Evolutionary conservation across 2,797 vertebrate genomes (phyloP), one percentile per base, ranked within the genome.

Genomic region (Acipenser transmontanus): DNA sequence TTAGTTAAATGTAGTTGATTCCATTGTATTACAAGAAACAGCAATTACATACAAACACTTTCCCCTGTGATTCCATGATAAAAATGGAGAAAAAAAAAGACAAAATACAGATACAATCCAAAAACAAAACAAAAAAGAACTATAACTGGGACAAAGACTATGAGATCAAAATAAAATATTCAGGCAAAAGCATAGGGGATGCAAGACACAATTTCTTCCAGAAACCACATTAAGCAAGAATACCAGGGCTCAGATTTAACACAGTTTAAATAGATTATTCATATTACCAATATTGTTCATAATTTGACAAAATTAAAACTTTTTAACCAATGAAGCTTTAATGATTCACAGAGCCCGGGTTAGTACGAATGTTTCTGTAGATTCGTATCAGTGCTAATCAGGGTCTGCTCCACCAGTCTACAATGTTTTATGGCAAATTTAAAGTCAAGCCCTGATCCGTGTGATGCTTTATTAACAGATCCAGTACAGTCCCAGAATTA

Each of bases 401-500:
- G 10, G 47, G 12, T 51, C 54, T 50, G 8, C 61, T 14, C 54
- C 47, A 52, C 8, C 50, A 34, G 34, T 34, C 34, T 34, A 34
- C 34, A 34, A 34, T 34, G 34, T 48, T 61, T 52, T 63, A 54
- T 65, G 61, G 34, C 59, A 12, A 12, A 64, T 49, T 13, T 48
- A 68, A 59, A 20, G 48, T 54, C 70, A 49, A 50, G 63, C 34
- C 64, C 56, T 64, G 69, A 59, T 62, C 47, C 51, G 8, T 59
- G 60, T 61, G 61, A 59, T 51, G 70, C 49, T 69, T 71, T 63
- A 64, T 72, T 76, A 69, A 74, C 68, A 73, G 66, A 89, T 92
- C 88, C 91, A 92, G 88, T 89, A 84, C 63, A 85, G 69, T 74
- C 81, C 87, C 85, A 85, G 80, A 69, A 80, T 74, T 67, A 80